Percentiles rank a stretch among this genome's conserved stretches.
These are phyloP conservation scores for Drosophila fulvimacula DNA, from an alignment of 2,888 invertebrate species.

Conservation along the genomic window DNA sequence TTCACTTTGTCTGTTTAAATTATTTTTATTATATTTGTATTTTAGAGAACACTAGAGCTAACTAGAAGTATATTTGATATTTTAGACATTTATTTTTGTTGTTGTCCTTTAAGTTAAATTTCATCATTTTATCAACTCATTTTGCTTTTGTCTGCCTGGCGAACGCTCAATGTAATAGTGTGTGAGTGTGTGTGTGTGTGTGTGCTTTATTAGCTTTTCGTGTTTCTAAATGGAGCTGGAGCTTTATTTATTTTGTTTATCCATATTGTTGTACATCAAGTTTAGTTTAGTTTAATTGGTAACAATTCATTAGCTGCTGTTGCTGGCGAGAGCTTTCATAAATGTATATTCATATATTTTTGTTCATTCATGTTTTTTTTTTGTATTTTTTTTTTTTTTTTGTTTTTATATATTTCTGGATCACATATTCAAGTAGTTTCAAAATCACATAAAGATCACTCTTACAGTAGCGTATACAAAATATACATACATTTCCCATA, in stretches of 20 bases:
- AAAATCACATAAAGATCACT: conserved; percentile 81
- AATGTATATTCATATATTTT: conserved; percentile 56
- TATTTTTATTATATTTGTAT: background rate
- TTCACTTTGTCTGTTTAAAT: conserved; percentile 8
- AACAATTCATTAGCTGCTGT: conserved; percentile 56
- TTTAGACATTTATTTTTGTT: conserved; percentile 69
- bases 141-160: conserved; percentile 8
- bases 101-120: conserved; percentile 10
- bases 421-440: conserved; percentile 81
- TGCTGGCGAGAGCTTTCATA: conserved; percentile 55
- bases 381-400: conserved; percentile 27
- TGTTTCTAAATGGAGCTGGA: conserved; percentile 77
- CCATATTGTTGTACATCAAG: conserved; percentile 58
- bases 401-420: conserved; percentile 69
- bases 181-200: conserved; percentile 26
- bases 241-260: conserved; percentile 35
- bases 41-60: conserved; percentile 60
- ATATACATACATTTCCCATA: conserved; percentile 72
- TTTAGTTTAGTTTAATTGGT: conserved; percentile 54
- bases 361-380: conserved; percentile 43
- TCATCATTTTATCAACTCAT: conserved; percentile 16
- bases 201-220: conserved; percentile 26
- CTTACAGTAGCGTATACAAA: conserved; percentile 82
- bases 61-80: conserved; percentile 63
- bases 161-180: conserved; percentile 15